Base-by-base conservation (phyloP, 2,113 vertebrate genomes). In the Ophthalmolycus amberensis region DNA sequence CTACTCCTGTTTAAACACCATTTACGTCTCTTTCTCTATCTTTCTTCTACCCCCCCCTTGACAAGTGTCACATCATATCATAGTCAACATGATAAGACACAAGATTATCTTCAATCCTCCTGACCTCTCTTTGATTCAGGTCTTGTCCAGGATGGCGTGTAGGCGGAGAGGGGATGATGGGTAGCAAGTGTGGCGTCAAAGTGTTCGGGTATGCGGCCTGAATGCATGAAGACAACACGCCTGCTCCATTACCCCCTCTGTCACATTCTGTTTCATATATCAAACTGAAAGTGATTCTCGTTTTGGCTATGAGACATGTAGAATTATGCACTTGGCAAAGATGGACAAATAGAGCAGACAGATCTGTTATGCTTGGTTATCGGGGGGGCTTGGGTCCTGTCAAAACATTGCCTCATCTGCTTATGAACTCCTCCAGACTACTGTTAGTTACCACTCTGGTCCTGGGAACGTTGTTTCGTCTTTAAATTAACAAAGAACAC, bases 271-370 rank as follows among this genome's bases (percentile, higher is more conserved):
- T 92, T 92, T 85, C 79, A 82, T 75, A 83, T 71, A 77, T 93
- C 89, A 86, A 83, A 86, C 79, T 82, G 75, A 84, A 80, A 62
- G 67, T 71, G 65, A 81, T 71, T 59, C 78, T 78, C 44, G 42
- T 87, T 92, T 92, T 89, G 83, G 88, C 85, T 74, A 70, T 83
- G 85, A 92, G 92, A 88, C 88, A 86, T 89, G 90, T 92, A 86
- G 82, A 81, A 93, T 92, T 92, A 92, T 86, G 87, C 89, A 90
- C 85, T 83, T 48, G 18, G 88, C 76, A 80, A 74, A 88, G 88
- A 92, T 63, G 84, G 91, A 93, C 92, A 93, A 93, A 91, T 89
- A 87, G 89, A 91, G 77, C 87, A 69, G 93, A 92, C 93, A 89
- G 84, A 89, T 90, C 70, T 91, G 88, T 88, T 91, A 87, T 90